Percentiles rank a stretch among this genome's conserved stretches.
Conservation (phyloP, 2,888 invertebrate genomes). For the Nomada ferruginata region DNA sequence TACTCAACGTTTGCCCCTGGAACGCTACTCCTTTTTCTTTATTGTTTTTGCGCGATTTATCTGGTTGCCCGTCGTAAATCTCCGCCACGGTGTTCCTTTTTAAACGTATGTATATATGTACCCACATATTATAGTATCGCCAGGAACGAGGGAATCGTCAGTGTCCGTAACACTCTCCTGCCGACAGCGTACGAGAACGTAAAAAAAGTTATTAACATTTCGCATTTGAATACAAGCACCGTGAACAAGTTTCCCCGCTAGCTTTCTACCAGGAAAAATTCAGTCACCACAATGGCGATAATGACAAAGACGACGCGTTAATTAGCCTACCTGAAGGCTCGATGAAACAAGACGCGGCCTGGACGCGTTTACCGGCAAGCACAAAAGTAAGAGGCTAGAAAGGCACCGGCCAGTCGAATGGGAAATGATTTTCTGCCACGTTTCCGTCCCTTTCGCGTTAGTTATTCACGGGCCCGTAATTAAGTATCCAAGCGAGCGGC, state of each 20-base stretch:
- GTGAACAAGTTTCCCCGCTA: neutral
- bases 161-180: neutral
- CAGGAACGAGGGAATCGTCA: conserved; percentile 5
- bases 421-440: conserved; percentile 65
- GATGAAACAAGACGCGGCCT: conserved; percentile 36
- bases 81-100: conserved; percentile 1
- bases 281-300: conserved; percentile 7
- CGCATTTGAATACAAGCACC: conserved; percentile 43
- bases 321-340: conserved; percentile 19
- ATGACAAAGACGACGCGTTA: conserved; percentile 32
- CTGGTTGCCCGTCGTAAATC: conserved; percentile 5
- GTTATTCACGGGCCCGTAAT: conserved; percentile 25
- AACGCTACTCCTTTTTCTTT: neutral
- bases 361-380: conserved; percentile 26
- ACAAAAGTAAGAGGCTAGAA: conserved; percentile 1
- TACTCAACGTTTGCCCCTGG: conserved; percentile 3
- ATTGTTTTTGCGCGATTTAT: neutral
- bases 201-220: conserved; percentile 35
- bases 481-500: neutral
- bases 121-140: neutral
- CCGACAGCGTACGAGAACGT: neutral
- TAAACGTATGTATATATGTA: neutral
- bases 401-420: conserved; percentile 18
- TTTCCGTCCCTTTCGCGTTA: conserved; percentile 43
- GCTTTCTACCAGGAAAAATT: conserved; percentile 32